phyloP scores from a whole-genome alignment of 53 echinoderm and acorn worm species.

The Hippasteria phrygiana region DNA sequence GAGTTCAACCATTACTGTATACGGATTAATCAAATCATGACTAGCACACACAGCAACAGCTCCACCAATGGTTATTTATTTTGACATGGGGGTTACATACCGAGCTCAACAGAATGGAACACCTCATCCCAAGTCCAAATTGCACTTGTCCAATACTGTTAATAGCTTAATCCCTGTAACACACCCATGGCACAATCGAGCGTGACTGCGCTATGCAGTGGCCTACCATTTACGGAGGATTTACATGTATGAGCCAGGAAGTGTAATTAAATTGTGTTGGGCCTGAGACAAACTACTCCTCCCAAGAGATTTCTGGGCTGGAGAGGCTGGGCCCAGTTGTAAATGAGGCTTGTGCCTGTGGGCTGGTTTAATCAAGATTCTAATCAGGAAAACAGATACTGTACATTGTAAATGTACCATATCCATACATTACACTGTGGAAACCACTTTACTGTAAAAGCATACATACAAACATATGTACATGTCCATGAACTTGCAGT shows the following conservation, averaged over 20 bases:
- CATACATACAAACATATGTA: constrained; percentile 16
- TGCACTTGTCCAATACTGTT: constrained; percentile 25
- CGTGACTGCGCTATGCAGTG: neutral
- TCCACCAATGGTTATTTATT: constrained; percentile 5
- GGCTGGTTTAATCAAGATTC: constrained; percentile 16
- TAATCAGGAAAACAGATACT: neutral
- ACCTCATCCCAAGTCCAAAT: neutral
- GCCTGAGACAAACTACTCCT: neutral
- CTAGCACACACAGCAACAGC: neutral
- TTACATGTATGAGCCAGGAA: neutral
- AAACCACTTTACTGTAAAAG: neutral
- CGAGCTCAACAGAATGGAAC: neutral
- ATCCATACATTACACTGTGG: neutral
- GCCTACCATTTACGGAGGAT: neutral
- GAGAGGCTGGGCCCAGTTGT: neutral
- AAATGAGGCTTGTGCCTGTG: neutral
- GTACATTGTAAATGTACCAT: neutral
- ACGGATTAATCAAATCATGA: neutral
- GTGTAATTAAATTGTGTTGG: neutral
- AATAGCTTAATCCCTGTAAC: constrained; percentile 17
- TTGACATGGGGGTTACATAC: neutral
- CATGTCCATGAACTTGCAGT: neutral
- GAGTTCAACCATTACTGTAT: too few relatives aligned
- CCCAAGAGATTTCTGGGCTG: neutral
- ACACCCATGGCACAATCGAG: neutral